These are phyloP conservation scores for Lemur catta DNA, from an alignment of 2,797 vertebrate genomes.

Conservation along the genomic window DNA sequence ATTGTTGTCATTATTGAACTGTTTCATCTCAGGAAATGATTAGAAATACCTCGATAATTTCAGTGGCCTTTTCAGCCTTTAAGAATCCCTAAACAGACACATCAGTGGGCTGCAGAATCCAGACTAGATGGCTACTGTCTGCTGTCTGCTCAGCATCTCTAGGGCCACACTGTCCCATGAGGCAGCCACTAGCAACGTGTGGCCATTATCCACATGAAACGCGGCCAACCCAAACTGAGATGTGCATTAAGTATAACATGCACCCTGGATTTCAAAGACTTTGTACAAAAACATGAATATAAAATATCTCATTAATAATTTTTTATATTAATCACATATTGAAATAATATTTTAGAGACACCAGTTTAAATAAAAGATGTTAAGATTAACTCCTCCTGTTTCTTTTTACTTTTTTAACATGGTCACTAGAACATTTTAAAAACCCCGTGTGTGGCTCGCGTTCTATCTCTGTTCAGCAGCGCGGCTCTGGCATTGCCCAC, in stretches of 20 bases:
- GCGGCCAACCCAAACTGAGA: neutral
- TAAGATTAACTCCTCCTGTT: neutral
- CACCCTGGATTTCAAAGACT: neutral
- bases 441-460: rapidly evolving
- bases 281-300: neutral
- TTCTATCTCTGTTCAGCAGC: neutral
- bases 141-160: neutral
- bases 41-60: neutral
- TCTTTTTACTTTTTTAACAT: neutral
- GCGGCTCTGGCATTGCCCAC: neutral
- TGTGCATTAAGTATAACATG: neutral
- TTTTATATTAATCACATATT: neutral
- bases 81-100: neutral
- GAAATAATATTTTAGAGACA: neutral
- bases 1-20: neutral
- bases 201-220: neutral
- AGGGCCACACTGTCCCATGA: neutral
- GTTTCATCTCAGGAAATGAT: neutral
- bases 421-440: neutral
- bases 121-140: neutral
- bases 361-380: neutral
- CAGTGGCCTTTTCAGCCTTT: neutral
- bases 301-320: neutral
- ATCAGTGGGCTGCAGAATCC: neutral
- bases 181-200: neutral